A percentile compares a stretch with the other conserved stretches of the same genome.
Evolutionary conservation across 2,888 invertebrate species (phyloP).

Genomic region (Athrips mouffetella): DNA sequence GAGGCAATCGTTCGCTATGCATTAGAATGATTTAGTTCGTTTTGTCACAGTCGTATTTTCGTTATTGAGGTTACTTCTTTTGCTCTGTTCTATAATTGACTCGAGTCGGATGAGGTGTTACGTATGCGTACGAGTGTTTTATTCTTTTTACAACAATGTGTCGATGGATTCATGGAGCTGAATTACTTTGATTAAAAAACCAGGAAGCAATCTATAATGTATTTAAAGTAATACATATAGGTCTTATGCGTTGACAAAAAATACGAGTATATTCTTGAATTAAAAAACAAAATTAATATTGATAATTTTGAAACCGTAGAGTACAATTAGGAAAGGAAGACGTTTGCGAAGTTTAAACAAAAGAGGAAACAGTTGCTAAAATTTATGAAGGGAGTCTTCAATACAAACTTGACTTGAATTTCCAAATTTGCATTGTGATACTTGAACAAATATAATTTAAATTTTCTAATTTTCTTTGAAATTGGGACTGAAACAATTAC

Average conservation of each 20-base stretch:
- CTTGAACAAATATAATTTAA: background rate
- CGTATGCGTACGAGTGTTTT: background rate
- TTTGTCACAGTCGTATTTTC: conserved; percentile 30
- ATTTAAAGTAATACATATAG: no score
- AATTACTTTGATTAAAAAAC: background rate
- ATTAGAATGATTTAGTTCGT: conserved; percentile 43
- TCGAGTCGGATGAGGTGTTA: background rate
- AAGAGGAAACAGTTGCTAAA: background rate
- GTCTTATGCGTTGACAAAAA: no score
- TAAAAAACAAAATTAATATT: background rate
- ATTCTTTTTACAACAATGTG: background rate
- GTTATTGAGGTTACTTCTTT: conserved; percentile 12
- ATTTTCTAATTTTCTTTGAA: background rate
- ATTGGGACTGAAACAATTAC: conserved; percentile 22
- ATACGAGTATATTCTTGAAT: background rate
- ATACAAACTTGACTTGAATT: conserved; percentile 20
- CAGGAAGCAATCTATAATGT: no score
- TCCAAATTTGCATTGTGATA: conserved; percentile 18
- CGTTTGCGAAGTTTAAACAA: conserved; percentile 1
- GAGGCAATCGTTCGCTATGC: conserved; percentile 46
- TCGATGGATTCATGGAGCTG: background rate
- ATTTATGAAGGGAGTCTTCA: background rate
- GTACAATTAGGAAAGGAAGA: background rate
- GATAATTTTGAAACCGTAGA: background rate
- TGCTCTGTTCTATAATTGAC: conserved; percentile 2